These are phyloP conservation scores for Camelus dromedarius DNA, from an alignment of 2,113 vertebrate genomes.

Conservation along the genomic window DNA sequence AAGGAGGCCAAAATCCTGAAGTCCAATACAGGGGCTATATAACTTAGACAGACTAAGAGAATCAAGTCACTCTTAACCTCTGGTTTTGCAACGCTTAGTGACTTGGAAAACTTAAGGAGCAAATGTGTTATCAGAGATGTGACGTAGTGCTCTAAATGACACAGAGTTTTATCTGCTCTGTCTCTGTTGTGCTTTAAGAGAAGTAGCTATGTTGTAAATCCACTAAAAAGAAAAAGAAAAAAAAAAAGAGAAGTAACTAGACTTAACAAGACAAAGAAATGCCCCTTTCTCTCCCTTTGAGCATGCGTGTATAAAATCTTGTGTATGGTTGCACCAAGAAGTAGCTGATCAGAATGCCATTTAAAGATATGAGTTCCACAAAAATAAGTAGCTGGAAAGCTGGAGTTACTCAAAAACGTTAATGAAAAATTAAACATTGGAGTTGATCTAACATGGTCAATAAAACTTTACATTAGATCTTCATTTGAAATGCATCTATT, in stretches of 20 bases:
- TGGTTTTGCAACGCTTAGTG: not conserved
- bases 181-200: not conserved
- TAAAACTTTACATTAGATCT: constrained; percentile 31
- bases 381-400: not conserved
- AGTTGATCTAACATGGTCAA: constrained; percentile 20
- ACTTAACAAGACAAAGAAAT: not conserved
- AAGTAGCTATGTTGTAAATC: not conserved
- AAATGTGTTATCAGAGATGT: not conserved
- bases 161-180: not conserved
- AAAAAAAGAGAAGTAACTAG: not conserved
- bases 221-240: not conserved
- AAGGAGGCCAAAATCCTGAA: not conserved
- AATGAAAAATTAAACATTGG: constrained; percentile 42
- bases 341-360: not conserved
- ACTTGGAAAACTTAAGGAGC: not conserved
- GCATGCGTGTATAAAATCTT: not conserved
- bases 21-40: not conserved
- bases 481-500: not conserved
- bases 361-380: not conserved
- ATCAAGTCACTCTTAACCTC: not conserved
- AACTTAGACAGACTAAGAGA: not conserved
- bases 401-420: constrained; percentile 17
- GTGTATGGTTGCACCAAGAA: not conserved
- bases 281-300: not conserved
- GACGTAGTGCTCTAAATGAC: not conserved